Evolutionary conservation across 2,888 invertebrate species (phyloP).

Genomic region (Drosophila formosana): DNA sequence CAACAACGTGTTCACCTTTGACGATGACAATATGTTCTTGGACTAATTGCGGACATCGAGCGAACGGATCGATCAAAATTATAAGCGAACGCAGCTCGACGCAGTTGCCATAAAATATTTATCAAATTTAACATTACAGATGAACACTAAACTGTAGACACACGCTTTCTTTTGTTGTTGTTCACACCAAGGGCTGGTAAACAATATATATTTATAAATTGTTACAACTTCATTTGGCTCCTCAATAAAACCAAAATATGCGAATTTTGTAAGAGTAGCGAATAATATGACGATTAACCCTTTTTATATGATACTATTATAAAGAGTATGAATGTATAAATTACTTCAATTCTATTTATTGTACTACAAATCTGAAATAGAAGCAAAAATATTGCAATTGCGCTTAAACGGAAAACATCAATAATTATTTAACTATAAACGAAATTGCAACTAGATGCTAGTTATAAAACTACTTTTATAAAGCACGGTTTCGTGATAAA

Average conservation of each 20-base stretch:
- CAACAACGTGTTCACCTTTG: slow-evolving; percentile 82
- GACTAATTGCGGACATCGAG: slow-evolving; percentile 68
- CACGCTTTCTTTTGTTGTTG: slow-evolving; percentile 67
- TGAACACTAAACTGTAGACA: slow-evolving; percentile 31
- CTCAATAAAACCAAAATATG: slow-evolving; percentile 14
- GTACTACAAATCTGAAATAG: slow-evolving; percentile 39
- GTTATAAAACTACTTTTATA: slow-evolving; percentile 38
- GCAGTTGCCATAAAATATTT: slow-evolving; percentile 52
- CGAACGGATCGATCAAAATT: slow-evolving; percentile 59
- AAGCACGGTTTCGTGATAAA: slow-evolving; percentile 21
- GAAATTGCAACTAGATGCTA: slow-evolving; percentile 46
- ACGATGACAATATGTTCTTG: slow-evolving; percentile 84
- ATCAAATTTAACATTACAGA: slow-evolving; percentile 46
- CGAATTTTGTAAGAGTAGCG: slow-evolving; percentile 30
- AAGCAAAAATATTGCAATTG: slow-evolving; percentile 35
- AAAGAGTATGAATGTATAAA: slow-evolving; percentile 39
- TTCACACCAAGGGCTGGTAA: slow-evolving; percentile 50
- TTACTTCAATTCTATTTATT: slow-evolving; percentile 53
- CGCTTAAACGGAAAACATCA: slow-evolving; percentile 36
- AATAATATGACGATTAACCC: slow-evolving; percentile 26
- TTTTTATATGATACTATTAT: slow-evolving; percentile 39
- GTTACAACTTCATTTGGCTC: slow-evolving; percentile 25
- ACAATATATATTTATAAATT: slow-evolving; percentile 37
- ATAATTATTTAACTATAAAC: slow-evolving; percentile 31
- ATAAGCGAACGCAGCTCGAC: slow-evolving; percentile 37